Percentiles rank a stretch among this genome's conserved stretches.
These are phyloP conservation scores for Pterobdella sp. DNA, from an alignment of 2,888 invertebrate genomes.

Conservation along the genomic window DNA sequence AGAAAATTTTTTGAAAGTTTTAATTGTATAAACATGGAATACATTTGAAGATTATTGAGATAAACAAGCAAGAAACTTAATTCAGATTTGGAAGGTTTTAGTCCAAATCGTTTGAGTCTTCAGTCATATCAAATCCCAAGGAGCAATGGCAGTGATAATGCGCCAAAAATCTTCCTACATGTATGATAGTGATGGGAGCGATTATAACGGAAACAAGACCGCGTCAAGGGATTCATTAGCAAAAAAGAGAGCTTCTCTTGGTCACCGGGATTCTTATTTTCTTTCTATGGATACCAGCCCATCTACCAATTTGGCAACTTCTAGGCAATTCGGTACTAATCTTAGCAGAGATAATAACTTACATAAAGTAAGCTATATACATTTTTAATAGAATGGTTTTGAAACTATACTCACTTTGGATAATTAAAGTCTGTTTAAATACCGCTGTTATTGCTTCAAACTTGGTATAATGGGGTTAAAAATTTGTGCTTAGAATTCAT, in stretches of 20 bases:
- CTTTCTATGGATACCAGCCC: background rate
- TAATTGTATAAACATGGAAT: no score
- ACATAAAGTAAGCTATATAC: background rate
- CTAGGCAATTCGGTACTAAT: background rate
- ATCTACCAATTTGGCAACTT: background rate
- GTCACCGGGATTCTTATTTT: conserved; percentile 13
- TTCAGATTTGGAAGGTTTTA: no score
- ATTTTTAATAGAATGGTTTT: background rate
- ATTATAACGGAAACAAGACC: background rate
- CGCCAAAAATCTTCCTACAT: background rate
- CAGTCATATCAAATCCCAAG: background rate
- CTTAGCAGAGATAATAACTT: background rate
- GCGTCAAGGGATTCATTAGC: background rate
- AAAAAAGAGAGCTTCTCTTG: background rate
- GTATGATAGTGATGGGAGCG: background rate
- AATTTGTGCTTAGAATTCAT: no score
- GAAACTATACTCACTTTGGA: background rate
- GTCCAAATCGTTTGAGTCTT: no score
- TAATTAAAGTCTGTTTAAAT: no score
- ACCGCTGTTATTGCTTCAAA: no score
- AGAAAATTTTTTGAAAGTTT: no score
- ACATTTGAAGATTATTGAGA: no score
- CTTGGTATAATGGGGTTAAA: no score
- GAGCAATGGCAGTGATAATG: background rate
- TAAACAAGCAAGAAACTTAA: no score